phyloP scores from a whole-genome alignment of 2,113 vertebrate genomes.

The Athene cunicularia region DNA sequence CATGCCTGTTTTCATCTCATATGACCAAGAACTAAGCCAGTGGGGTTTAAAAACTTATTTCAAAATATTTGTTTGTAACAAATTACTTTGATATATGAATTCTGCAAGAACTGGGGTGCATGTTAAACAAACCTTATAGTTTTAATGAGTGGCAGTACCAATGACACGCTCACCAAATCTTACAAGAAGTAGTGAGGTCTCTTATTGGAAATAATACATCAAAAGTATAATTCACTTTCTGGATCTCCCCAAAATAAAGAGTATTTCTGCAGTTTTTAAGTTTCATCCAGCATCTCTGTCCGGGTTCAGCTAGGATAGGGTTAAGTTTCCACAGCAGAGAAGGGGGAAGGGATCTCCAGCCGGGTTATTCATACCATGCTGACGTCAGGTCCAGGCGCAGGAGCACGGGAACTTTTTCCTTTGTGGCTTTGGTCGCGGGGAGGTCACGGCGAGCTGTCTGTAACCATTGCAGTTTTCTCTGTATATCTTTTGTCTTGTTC shows the following conservation, averaged over 20 bases:
- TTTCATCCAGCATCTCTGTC: not conserved
- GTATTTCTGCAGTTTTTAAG: not conserved
- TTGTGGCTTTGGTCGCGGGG: too few species aligned
- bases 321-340: too few species aligned
- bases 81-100: not conserved
- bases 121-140: not conserved
- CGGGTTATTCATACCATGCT: too few species aligned
- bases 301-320: too few species aligned
- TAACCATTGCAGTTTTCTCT: too few species aligned
- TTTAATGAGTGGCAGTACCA: not conserved
- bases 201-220: not conserved
- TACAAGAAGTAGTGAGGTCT: not conserved
- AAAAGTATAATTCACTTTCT: not conserved
- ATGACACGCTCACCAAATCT: not conserved
- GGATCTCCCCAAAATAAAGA: not conserved
- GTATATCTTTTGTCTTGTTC: too few species aligned
- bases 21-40: not conserved
- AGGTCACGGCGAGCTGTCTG: too few species aligned
- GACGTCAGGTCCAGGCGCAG: too few species aligned
- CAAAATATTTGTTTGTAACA: not conserved
- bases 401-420: too few species aligned
- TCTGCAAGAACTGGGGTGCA: not conserved
- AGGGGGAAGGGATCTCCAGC: too few species aligned
- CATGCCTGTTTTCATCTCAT: not conserved
- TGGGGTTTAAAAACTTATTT: not conserved